Evolutionary conservation across 2,113 vertebrate species (phyloP).

Genomic region (Sorex araneus): DNA sequence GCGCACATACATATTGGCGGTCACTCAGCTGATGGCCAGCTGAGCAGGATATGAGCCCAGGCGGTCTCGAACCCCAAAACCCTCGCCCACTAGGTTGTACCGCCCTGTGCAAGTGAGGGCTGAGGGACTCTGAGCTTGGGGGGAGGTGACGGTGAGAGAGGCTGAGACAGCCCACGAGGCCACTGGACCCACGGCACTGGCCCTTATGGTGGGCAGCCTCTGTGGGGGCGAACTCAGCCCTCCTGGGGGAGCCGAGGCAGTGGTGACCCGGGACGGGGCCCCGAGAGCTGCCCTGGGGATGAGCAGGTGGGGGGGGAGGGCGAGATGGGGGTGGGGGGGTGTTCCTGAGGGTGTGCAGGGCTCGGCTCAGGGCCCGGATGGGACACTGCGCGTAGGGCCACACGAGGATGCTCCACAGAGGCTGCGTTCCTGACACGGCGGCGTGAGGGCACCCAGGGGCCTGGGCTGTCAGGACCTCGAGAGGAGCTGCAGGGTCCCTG

Average conservation of each 20-base stretch:
- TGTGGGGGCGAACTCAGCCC: not conserved
- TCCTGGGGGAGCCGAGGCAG: no score
- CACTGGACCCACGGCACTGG: not conserved
- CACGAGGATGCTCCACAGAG: rapidly evolving
- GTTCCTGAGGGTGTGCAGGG: rapidly evolving
- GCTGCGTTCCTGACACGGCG: not conserved
- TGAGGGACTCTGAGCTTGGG: not conserved
- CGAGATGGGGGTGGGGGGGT: no score
- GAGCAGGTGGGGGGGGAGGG: not conserved
- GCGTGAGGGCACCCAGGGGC: no score
- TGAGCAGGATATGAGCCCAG: not conserved
- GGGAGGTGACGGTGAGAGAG: not conserved
- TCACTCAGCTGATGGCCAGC: not conserved
- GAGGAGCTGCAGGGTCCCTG: no score
- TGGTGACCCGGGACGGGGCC: no score
- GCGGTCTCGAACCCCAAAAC: not conserved
- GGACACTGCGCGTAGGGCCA: rapidly evolving
- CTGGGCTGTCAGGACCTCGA: no score
- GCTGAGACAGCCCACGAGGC: not conserved
- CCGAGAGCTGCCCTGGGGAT: no score
- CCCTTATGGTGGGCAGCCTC: no score
- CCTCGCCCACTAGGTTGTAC: rapidly evolving
- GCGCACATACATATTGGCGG: not conserved
- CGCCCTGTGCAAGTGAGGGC: rapidly evolving
- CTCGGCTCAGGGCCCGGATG: not conserved